Base-by-base conservation (phyloP, 2,113 vertebrate genomes). In the Hippolais icterina region DNA sequence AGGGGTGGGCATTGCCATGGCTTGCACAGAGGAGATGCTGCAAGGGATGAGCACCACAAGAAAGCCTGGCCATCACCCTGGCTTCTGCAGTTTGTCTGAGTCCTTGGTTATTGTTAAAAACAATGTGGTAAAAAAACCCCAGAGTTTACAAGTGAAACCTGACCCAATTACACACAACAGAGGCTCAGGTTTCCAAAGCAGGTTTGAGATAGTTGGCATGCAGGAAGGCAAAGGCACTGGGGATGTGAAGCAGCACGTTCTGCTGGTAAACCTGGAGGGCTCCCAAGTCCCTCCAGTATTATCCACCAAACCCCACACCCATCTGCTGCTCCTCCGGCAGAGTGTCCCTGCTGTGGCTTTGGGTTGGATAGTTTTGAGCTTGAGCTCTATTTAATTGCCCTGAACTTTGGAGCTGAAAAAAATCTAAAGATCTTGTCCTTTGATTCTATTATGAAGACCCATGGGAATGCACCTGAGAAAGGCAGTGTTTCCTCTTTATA, bases 241-340 rank as follows among this genome's bases (percentile, higher is more conserved):
- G 72, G 52, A 35, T 0, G 0, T 52, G 79, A 85, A 76, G 63
- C 76, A 79, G n/a, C 75, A 88, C 0, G 18, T 52, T 57, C 66
- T 8, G 4, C 75, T 95, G 76, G 57, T 7, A 71, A 72, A 75
- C 13, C 44, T 57, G 66, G 41, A 18, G 5, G n/a, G 80, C 49
- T 92, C 70, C 61, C 52, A 59, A 15, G 28, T n/a, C 25, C n/a
- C 21, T 68, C 22, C 41, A 53, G 31, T 20, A 4, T 39, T 27
- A 90, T 29, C 42, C 59, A 70, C 54, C n/a, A 69, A 80, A 31
- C 7, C 37, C 83, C 72, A 74, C 47, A 75, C 19, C 21, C 88
- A 42, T 8, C 31, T 0, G 0, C 57, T 77, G 39, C 75, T 70
- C 25, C 63, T 66, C 31, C 22, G 44, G 50, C 81, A 77, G 37